These are phyloP conservation scores for Calameuta idolon DNA, from an alignment of 2,888 invertebrate genomes.

Conservation along the genomic window DNA sequence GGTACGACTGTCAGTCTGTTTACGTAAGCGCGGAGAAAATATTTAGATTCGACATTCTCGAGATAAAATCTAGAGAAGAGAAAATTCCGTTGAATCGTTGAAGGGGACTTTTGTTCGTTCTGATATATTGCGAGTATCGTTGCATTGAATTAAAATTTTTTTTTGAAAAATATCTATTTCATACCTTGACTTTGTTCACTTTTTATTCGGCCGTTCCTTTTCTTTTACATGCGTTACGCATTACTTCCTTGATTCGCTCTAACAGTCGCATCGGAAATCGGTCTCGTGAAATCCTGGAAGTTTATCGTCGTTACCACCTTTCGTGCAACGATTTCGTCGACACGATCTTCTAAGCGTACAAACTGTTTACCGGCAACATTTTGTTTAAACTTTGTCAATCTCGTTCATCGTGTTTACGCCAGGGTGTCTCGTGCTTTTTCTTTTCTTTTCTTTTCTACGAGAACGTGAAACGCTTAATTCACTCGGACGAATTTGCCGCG, in stretches of 20 bases:
- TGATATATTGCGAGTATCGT: neutral
- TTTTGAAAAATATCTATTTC: neutral
- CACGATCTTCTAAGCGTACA: neutral
- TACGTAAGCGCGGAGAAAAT: constrained; percentile 47
- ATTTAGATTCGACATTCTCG: constrained; percentile 50
- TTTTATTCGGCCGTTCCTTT: neutral
- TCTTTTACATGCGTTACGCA: neutral
- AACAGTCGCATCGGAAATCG: constrained; percentile 4
- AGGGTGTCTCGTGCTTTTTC: too few species aligned
- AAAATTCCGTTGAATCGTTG: neutral
- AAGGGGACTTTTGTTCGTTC: constrained; percentile 4
- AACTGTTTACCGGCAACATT: constrained; percentile 12
- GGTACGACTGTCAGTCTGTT: constrained; percentile 31
- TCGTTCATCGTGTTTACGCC: neutral
- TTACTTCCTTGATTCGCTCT: constrained; percentile 1
- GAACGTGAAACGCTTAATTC: too few species aligned
- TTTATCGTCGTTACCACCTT: neutral
- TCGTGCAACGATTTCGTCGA: neutral
- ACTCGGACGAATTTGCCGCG: too few species aligned
- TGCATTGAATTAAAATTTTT: neutral
- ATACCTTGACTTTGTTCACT: neutral
- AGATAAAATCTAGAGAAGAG: constrained; percentile 9
- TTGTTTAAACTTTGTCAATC: constrained; percentile 28
- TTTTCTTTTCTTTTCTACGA: too few species aligned
- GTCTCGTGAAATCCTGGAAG: neutral